Conservation (phyloP, 53 echinoderm and acorn worm genomes). For the Luidia sarsii region DNA sequence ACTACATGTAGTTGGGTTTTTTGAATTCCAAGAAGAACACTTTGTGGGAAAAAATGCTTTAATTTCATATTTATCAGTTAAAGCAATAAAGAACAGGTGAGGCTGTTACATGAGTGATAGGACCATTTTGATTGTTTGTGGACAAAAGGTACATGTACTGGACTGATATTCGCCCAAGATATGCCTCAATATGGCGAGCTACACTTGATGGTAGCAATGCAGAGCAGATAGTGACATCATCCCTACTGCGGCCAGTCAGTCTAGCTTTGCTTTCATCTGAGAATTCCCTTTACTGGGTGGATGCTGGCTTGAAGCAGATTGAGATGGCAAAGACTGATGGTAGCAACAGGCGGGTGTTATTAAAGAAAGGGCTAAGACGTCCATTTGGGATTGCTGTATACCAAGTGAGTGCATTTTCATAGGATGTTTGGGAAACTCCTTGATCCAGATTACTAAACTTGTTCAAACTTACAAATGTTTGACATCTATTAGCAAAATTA, state of each 20-base stretch:
- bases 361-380: conserved; percentile 19
- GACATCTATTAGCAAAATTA: no score
- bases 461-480: no score
- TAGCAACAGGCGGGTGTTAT: conserved; percentile 15
- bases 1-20: no score
- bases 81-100: no score
- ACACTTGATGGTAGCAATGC: conserved; percentile 46
- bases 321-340: conserved; percentile 34
- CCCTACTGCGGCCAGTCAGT: conserved; percentile 25
- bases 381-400: conserved; percentile 32
- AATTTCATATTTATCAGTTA: no score
- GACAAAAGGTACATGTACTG: conserved; percentile 46
- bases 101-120: no score
- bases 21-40: no score
- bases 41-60: no score
- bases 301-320: conserved; percentile 16
- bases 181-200: conserved; percentile 14
- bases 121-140: not conserved
- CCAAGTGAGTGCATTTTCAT: conserved; percentile 12
- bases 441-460: no score
- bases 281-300: conserved; percentile 39
- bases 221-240: conserved; percentile 4
- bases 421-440: no score
- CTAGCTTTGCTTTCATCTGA: conserved; percentile 10
- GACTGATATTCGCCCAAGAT: not conserved